Evolutionary conservation across 2,113 vertebrate species (phyloP), one percentile per base, ranked within the genome.

Genomic region (Anhinga anhinga): DNA sequence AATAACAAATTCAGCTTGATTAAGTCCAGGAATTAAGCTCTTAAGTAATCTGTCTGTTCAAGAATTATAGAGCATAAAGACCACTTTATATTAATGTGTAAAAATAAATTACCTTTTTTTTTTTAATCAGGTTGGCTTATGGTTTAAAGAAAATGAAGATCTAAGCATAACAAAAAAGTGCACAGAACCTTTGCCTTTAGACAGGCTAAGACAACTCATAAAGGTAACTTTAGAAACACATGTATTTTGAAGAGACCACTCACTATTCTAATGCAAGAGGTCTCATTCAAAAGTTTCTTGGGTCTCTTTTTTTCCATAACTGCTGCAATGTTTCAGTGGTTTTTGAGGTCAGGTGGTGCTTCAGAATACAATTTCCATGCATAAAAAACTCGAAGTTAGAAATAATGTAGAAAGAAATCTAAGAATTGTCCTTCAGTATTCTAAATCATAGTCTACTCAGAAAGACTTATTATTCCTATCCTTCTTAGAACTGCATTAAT

Each of bases 121-220:
- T 34, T 92, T 84, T 26, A 32, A 56, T 50, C 96, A 99, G 99
- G 97, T 96, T 78, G 98, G 99, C 47, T 97, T 99, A 72, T 99
- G 99, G 99, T 99, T 99, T 98, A 94, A 97, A 44, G 94, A 70
- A 94, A 98, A 98, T 9, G 96, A 90, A 94, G 94, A 97, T 47
- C 55, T 95, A 82, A 92, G 90, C 52, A 27, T 98, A 70, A 97
- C 98, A 49, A 97, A 98, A 81, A 98, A 98, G 94, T 98, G 97
- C 7, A 67, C 96, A 69, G 98, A 99, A 79, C 97, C 97, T 15
- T 47, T 98, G 45, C 98, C 98, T 45, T 98, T 97, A 58, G 97
- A 99, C 69, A 98, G 98, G 56, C 96, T 98, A 38, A 95, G 93
- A 52, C 96, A 98, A 86, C 98, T 99, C 29, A 96, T 91, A 97